Evolutionary conservation across 2,113 vertebrate species (phyloP), one percentile per base, ranked within the genome.

Genomic region (Solenodon paradoxus): DNA sequence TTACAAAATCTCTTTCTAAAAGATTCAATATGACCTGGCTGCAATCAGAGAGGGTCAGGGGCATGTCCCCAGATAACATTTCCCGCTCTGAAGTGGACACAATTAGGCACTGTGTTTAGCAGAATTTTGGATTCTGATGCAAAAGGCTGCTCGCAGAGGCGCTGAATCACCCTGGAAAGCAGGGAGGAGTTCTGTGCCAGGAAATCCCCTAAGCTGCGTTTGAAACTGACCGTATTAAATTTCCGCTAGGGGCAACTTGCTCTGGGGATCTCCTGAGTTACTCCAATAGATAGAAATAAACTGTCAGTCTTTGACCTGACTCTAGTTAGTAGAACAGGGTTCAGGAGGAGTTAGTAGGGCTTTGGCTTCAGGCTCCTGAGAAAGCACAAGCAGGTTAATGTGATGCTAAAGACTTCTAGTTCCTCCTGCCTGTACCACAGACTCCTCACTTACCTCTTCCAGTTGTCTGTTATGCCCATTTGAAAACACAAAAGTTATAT

Each of bases 201-300:
- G 3, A 47, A 77, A 28, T 90, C 12, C 32, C 69, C 35, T 63
- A 63, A 81, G 57, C 85, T 51, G 66, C 32, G 61, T 96, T 97
- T 85, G 72, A 88, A 95, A 78, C 49, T 72, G 88, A 82, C 77
- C 77, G 96, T 88, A 95, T 85, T 88, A 90, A 74, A 74, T 96
- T 94, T 94, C 91, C 88, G 59, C 79, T n/a, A 45, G n/a, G 57
- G 35, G 17, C 88, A 81, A 90, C 85, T 94, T 85, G 28, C 88
- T 94, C 72, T 94, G 49, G 49, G 66, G 57, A 90, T 84, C 88
- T 95, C 81, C 61, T 69, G 66, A 78, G 47, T 78, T 88, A 85
- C 72, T 88, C 90, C 64, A 95, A 81, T 90, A 66, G 72, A 57
- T 74, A 82, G 64, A 95, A 96, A 80, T 66, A 83, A 94, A 42